These are phyloP conservation scores for Bombus confusus DNA, from an alignment of 1,140 invertebrate genomes.

Conservation along the genomic window DNA sequence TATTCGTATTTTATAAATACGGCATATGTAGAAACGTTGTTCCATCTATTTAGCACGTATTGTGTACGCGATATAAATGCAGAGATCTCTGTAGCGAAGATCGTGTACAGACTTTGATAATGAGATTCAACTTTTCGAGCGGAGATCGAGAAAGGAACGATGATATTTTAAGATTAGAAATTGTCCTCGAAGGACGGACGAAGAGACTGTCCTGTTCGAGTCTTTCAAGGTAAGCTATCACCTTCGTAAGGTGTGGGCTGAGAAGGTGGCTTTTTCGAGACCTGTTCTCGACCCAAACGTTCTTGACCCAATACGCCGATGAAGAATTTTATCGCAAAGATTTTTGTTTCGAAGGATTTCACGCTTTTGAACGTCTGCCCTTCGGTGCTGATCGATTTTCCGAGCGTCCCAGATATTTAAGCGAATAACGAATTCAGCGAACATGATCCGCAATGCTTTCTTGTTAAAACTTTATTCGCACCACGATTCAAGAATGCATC, in stretches of 20 bases:
- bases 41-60: too few species aligned
- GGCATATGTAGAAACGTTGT: too few species aligned
- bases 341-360: background rate
- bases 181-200: background rate
- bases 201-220: background rate
- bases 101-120: background rate
- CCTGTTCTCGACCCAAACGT: background rate
- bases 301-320: background rate
- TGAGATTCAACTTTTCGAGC: background rate
- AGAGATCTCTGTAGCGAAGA: background rate
- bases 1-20: background rate
- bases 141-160: background rate
- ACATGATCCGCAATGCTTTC: too few species aligned
- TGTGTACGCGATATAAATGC: too few species aligned
- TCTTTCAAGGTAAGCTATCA: background rate
- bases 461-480: too few species aligned
- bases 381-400: too few species aligned
- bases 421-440: too few species aligned
- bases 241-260: background rate
- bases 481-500: too few species aligned
- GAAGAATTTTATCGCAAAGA: background rate
- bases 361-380: background rate
- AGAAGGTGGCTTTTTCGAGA: background rate
- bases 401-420: too few species aligned
- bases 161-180: slow-evolving; percentile 9